Base-by-base conservation (phyloP, 2,888 invertebrate species). In the Altica lythri region DNA sequence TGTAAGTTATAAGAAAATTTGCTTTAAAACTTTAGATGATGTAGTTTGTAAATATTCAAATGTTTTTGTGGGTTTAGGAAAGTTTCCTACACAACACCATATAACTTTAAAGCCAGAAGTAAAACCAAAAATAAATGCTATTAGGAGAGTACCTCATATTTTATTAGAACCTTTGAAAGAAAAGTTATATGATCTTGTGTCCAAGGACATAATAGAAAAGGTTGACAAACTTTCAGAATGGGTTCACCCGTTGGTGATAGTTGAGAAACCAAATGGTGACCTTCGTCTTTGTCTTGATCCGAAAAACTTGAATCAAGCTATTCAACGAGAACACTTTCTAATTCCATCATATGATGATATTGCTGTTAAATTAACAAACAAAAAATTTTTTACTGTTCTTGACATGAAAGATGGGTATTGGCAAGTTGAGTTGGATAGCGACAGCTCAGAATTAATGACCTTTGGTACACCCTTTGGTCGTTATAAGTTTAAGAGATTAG, bases 51-150 rank as follows among this genome's bases (percentile, higher is more conserved):
- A 22, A 10, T 46, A 46, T 14, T 6, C 13, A 9, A 22, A 25
- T 35, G 53, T 57, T 13, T 61, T 57, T 56, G 52, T 60, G 42
- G 56, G 52, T 6, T 40, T 60, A 13, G 52, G 54, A 37, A 47
- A 37, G 12, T 59, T 59, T 45, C 59, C 57, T 25, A 34, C 35
- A 25, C 30, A 62, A 54, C 52, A 62, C 51, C 54, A 60, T 16
- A 60, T 60, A 38, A 54, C 52, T 10, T 40, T 60, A 16, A 56
- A 61, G 35, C 40, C 37, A 35, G 43, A 56, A 43, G 52, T 30
- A 12, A 47, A 22, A 10, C 53, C 64, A 34, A 14, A 46, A 5
- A 49, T 53, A n/a, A n/a, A n/a, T n/a, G n/a, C n/a, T n/a, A n/a
- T n/a, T n/a, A n/a, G n/a, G n/a, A n/a, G n/a, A n/a, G n/a, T n/a